These are phyloP conservation scores for Tanytarsus gracilentus DNA, from an alignment of 2,888 invertebrate species.

Conservation along the genomic window DNA sequence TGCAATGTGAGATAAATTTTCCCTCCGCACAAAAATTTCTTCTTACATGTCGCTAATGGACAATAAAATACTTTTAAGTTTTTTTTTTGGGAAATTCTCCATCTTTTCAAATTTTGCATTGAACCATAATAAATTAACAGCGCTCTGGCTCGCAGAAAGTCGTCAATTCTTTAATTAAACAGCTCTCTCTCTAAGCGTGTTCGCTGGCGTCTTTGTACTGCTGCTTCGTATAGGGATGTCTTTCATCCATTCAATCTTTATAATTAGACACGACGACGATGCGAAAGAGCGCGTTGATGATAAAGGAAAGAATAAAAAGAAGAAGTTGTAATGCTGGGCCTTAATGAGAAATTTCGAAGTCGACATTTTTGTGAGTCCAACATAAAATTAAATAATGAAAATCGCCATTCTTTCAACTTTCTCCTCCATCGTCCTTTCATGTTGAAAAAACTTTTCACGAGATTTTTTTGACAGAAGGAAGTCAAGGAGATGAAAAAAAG, in stretches of 20 bases:
- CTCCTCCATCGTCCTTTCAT: background rate
- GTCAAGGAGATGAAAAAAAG: background rate
- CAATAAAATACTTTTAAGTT: background rate
- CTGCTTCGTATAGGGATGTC: background rate
- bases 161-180: constrained; percentile 13
- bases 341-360: constrained; percentile 10
- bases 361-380: constrained; percentile 1
- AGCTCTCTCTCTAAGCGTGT: background rate
- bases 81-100: background rate
- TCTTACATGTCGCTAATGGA: background rate
- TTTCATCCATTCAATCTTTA: constrained; percentile 4
- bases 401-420: constrained; percentile 13
- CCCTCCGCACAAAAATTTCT: background rate
- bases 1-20: background rate
- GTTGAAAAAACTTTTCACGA: background rate
- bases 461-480: background rate
- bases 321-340: background rate
- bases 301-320: background rate
- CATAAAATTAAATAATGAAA: constrained; percentile 16
- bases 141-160: background rate
- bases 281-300: background rate
- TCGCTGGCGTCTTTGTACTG: too few species aligned
- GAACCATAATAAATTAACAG: constrained; percentile 11
- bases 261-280: constrained; percentile 8
- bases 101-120: background rate